phyloP scores from a whole-genome alignment of 2,113 vertebrate species.

The Craseonycteris thonglongyai region DNA sequence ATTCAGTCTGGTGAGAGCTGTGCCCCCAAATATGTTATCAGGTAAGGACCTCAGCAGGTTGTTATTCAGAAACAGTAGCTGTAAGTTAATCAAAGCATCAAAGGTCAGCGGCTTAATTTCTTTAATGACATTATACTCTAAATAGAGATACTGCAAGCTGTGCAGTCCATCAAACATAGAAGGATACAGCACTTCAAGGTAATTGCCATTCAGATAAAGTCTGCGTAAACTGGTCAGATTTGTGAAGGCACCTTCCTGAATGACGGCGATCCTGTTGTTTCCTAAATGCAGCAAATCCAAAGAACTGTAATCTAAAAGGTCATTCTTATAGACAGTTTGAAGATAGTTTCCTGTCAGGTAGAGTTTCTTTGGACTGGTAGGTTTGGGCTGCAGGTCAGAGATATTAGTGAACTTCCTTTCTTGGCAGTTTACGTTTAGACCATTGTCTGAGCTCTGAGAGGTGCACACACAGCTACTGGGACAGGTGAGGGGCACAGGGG shows the following conservation, averaged over 20 bases:
- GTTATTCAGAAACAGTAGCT: constrained; percentile 97
- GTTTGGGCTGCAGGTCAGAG: constrained; percentile 92
- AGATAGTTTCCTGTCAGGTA: constrained; percentile 98
- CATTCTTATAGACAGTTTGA: constrained; percentile 89
- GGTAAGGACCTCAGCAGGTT: constrained; percentile 93
- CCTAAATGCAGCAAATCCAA: constrained; percentile 96
- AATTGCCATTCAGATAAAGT: constrained; percentile 97
- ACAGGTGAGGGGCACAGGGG: constrained; percentile 92
- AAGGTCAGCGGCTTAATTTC: constrained; percentile 94
- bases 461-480: constrained; percentile 93
- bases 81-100: constrained; percentile 90
- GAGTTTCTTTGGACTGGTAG: constrained; percentile 96
- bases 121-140: constrained; percentile 99
- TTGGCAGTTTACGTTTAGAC: constrained; percentile 96
- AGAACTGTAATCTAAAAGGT: constrained; percentile 91
- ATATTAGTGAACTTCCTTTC: constrained; percentile 95
- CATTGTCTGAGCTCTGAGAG: constrained; percentile 93
- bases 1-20: constrained; percentile 95
- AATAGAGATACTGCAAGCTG: constrained; percentile 96
- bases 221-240: constrained; percentile 94
- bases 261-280: constrained; percentile 94
- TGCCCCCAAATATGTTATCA: constrained; percentile 91
- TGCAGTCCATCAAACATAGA: constrained; percentile 92
- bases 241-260: constrained; percentile 95
- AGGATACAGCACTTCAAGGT: constrained; percentile 92